phyloP scores from a whole-genome alignment of 2,113 vertebrate species.

The Eptesicus fuscus region DNA sequence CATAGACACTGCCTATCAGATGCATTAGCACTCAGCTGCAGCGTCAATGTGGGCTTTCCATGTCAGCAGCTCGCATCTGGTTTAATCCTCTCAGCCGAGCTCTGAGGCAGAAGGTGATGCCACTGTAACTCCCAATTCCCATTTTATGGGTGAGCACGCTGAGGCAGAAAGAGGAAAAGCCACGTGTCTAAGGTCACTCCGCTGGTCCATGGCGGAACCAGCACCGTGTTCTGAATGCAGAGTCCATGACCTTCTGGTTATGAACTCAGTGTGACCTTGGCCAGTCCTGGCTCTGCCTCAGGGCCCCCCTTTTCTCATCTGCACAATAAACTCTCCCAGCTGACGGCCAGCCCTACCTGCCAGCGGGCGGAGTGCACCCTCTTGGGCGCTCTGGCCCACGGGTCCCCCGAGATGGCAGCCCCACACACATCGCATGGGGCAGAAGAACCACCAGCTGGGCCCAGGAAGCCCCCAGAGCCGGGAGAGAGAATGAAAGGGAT shows the following conservation, averaged over 20 bases:
- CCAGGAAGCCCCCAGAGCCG: background rate
- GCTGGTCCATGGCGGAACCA: background rate
- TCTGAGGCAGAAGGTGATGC: background rate
- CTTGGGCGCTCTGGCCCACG: rapidly evolving
- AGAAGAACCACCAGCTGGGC: background rate
- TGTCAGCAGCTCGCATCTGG: background rate
- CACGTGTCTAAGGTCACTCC: background rate
- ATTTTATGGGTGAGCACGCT: background rate
- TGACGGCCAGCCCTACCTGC: background rate
- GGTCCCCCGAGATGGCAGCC: background rate
- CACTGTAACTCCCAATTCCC: background rate
- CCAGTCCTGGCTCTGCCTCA: background rate
- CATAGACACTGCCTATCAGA: background rate
- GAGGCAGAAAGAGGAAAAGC: background rate
- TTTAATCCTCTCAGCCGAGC: background rate
- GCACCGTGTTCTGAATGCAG: background rate
- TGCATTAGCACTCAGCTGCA: background rate
- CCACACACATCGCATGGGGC: background rate
- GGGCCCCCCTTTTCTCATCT: background rate
- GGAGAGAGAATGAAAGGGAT: background rate
- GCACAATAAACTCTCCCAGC: background rate
- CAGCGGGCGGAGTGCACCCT: no score
- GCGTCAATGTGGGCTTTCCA: background rate
- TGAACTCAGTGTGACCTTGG: background rate
- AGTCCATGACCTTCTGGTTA: background rate